Evolutionary conservation across 2,113 vertebrate species (phyloP), one percentile per base, ranked within the genome.

Genomic region (Dipodomys ordii): DNA sequence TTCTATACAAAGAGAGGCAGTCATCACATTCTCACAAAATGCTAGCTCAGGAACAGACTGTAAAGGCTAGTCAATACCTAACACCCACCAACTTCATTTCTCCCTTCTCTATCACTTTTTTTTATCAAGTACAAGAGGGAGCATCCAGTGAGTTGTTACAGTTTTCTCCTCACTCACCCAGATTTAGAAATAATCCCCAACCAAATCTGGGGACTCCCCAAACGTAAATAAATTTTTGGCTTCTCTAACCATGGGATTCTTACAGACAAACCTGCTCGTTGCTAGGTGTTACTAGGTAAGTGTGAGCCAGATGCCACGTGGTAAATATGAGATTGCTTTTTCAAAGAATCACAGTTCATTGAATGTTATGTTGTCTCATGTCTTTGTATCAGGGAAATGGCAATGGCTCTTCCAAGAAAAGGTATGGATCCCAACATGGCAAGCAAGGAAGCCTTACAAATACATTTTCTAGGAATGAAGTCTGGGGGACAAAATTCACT

Each of bases 181-280:
- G 85, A 53, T 73, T 80, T 78, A 87, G 44, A 94, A 78, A n/a
- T 57, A 67, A 83, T 18, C 12, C 6, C 93, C 69, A 93, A 71
- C 15, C 35, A 86, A 88, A 88, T 65, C 39, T 62, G 3, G 20
- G 53, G 18, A 86, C 60, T 92, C 23, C 32, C 35, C 3, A 39
- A 39, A 39, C 35, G 13, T 80, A 12, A 78, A 15, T 72, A 69
- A 69, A 10, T 35, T 44, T 67, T 85, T 53, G 44, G 5, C 39
- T 95, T 92, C 25, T 6, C 39, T 92, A 91, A 76, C 71, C 7
- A 46, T 69, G 19, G 4, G 16, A 76, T 44, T 83, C 22, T 86
- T 79, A 20, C 1, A 20, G 22, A 72, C 23, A 86, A n/a, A 83
- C 19, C 88, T 72, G 3, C 35, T 82, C 32, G 30, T 49, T 49